Evolutionary conservation across 2,888 invertebrate genomes (phyloP).

Genomic region (Steromphala cineraria): DNA sequence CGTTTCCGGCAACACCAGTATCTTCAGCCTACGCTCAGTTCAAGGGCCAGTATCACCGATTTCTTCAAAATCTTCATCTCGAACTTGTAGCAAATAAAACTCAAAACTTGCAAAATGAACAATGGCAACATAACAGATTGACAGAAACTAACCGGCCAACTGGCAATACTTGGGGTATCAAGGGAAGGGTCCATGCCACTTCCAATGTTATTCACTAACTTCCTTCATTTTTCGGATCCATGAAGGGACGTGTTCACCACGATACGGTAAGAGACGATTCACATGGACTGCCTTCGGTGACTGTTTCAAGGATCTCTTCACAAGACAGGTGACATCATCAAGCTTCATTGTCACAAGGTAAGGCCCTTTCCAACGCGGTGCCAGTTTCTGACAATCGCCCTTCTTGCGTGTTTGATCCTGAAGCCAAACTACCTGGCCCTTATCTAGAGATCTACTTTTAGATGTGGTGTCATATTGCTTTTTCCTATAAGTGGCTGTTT

Average conservation of each 20-base stretch:
- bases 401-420: conserved; percentile 30
- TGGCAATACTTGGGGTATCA: too few relatives aligned
- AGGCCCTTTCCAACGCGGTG: conserved; percentile 33
- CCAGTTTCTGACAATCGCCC: conserved; percentile 31
- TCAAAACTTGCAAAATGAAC: too few relatives aligned
- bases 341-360: conserved; percentile 28
- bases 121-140: too few relatives aligned
- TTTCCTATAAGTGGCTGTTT: background rate
- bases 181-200: too few relatives aligned
- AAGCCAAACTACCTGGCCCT: conserved; percentile 33
- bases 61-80: too few relatives aligned
- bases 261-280: conserved; percentile 31
- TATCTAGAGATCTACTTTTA: background rate
- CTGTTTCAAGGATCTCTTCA: conserved; percentile 26
- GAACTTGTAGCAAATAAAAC: too few relatives aligned
- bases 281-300: conserved; percentile 31
- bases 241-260: conserved; percentile 19
- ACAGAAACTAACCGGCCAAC: too few relatives aligned
- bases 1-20: too few relatives aligned
- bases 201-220: background rate
- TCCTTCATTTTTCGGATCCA: conserved; percentile 23
- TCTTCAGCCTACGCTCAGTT: too few relatives aligned
- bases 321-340: conserved; percentile 34
- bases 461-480: conserved; percentile 28
- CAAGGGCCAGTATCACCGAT: too few relatives aligned